Evolutionary conservation across 2,113 vertebrate species (phyloP).

Genomic region (Ameiurus melas): DNA sequence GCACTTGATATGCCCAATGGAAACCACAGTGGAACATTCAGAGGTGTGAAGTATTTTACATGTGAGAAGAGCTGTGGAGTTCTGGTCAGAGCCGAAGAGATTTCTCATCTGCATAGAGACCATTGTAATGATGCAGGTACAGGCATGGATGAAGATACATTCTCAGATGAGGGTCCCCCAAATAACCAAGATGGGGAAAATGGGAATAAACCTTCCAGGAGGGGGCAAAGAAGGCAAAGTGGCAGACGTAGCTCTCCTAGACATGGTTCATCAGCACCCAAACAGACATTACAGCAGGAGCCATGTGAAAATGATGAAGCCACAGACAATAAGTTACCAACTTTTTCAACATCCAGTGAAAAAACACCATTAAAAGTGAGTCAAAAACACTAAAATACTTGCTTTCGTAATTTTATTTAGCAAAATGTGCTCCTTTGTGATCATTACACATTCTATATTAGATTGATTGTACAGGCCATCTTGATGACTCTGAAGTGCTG

Average conservation of each 20-base stretch:
- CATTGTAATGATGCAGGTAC: slow-evolving; percentile 39
- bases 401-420: background rate
- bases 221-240: slow-evolving; percentile 27
- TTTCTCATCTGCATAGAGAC: slow-evolving; percentile 53
- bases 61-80: slow-evolving; percentile 59
- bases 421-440: background rate
- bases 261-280: slow-evolving; percentile 33
- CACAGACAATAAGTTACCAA: slow-evolving; percentile 3
- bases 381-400: background rate
- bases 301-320: slow-evolving; percentile 17
- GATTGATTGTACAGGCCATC: slow-evolving; percentile 16
- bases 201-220: slow-evolving; percentile 10
- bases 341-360: background rate
- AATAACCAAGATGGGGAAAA: slow-evolving; percentile 17
- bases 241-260: background rate
- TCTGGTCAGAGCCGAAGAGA: slow-evolving; percentile 64
- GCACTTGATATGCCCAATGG: slow-evolving; percentile 61
- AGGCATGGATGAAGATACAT: slow-evolving; percentile 44
- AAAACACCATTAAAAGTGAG: slow-evolving; percentile 36
- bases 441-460: slow-evolving; percentile 12
- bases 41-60: slow-evolving; percentile 61
- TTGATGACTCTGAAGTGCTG: slow-evolving; percentile 24
- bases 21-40: slow-evolving; percentile 52
- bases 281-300: slow-evolving; percentile 19
- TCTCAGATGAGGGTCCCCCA: slow-evolving; percentile 50